Percentiles rank a stretch among this genome's conserved stretches.
Conservation (phyloP, 2,797 vertebrate species). For the Enteromius radiatus region DNA sequence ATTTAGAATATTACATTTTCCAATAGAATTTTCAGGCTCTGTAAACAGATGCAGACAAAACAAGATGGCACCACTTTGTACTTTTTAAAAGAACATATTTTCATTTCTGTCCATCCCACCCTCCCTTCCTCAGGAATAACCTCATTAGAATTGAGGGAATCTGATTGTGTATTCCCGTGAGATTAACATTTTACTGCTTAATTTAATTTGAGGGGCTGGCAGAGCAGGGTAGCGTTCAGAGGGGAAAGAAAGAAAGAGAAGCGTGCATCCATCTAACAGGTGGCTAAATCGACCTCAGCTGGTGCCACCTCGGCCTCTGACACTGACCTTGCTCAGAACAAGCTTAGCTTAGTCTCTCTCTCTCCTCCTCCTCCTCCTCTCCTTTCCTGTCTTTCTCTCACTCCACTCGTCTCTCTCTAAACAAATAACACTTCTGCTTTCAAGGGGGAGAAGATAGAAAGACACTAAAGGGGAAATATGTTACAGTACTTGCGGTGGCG, state of each 20-base stretch:
- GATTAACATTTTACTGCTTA: conserved; percentile 73
- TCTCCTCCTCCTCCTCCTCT: conserved; percentile 33
- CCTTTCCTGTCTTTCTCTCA: conserved; percentile 42
- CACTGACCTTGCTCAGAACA: conserved; percentile 90
- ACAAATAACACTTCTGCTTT: conserved; percentile 64
- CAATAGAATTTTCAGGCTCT: conserved; percentile 12
- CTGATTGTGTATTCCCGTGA: conserved; percentile 72
- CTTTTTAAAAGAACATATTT: conserved; percentile 44
- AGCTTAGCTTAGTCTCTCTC: conserved; percentile 64
- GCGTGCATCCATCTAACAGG: conserved; percentile 84
- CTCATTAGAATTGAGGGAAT: conserved; percentile 65
- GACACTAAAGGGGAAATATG: conserved; percentile 74
- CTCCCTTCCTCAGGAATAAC: conserved; percentile 55
- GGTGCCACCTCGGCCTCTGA: conserved; percentile 85
- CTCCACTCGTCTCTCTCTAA: conserved; percentile 62
- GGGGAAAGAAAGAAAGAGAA: conserved; percentile 63
- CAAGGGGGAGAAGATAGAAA: conserved; percentile 63
- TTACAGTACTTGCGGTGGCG: conserved; percentile 93
- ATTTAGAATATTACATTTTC: conserved; percentile 19
- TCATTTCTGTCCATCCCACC: conserved; percentile 41
- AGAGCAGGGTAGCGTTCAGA: conserved; percentile 65
- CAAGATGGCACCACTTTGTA: conserved; percentile 48
- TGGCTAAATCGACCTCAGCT: conserved; percentile 93
- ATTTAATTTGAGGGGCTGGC: conserved; percentile 70
- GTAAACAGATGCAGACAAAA: conserved; percentile 45